Conservation (phyloP, 2,888 invertebrate genomes). For the Caenorhabditis virilis region DNA sequence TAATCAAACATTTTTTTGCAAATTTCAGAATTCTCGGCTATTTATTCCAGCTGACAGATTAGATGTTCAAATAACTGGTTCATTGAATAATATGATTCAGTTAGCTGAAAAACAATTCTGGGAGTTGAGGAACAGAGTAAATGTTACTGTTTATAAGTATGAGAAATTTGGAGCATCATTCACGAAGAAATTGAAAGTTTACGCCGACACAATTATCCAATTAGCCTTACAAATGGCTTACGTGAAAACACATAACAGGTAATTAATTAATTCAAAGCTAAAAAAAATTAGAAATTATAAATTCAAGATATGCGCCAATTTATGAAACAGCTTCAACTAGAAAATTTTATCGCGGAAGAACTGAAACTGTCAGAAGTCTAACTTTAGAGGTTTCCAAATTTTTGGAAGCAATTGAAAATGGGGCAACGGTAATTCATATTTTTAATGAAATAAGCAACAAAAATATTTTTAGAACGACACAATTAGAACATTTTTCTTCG, state of each 20-base stretch:
- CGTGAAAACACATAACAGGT: conserved; percentile 71
- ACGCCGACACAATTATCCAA: conserved; percentile 76
- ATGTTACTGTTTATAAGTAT: conserved; percentile 23
- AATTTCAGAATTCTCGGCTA: no score
- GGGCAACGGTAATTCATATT: conserved; percentile 12
- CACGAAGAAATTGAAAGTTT: conserved; percentile 68
- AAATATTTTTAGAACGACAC: conserved; percentile 20
- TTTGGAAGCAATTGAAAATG: conserved; percentile 19
- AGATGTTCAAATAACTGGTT: conserved; percentile 18
- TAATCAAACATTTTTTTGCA: no score
- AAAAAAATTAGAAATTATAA: no score
- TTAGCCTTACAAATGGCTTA: conserved; percentile 75
- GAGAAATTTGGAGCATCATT: conserved; percentile 16
- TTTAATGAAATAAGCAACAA: not conserved
- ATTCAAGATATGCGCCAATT: conserved; percentile 73
- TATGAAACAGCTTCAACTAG: conserved; percentile 77
- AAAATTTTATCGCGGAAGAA: conserved; percentile 75
- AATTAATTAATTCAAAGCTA: no score
- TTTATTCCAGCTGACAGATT: conserved; percentile 13
- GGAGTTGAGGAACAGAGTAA: conserved; percentile 5
- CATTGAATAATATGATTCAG: conserved; percentile 7
- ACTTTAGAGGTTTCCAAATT: conserved; percentile 70
- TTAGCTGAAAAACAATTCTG: conserved; percentile 68
- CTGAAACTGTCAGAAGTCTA: conserved; percentile 76
- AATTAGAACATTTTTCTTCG: conserved; percentile 20